These are phyloP conservation scores for Cydia strobilella DNA, from an alignment of 1,140 invertebrate genomes.

Conservation along the genomic window DNA sequence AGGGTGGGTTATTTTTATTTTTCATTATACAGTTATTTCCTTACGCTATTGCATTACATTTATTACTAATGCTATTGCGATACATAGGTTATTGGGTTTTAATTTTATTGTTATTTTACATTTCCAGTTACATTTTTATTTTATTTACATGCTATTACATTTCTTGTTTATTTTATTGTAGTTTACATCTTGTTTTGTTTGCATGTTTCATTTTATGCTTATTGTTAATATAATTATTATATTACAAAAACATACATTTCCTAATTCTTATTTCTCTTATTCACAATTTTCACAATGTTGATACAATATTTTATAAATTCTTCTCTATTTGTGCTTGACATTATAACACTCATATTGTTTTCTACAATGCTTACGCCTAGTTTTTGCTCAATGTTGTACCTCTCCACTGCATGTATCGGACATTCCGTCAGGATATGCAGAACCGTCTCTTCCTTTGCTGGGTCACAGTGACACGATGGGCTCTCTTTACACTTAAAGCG, in stretches of 20 bases:
- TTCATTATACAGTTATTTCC: no score
- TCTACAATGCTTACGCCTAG: not conserved
- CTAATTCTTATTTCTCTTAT: not conserved
- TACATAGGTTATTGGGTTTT: no score
- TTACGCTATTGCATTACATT: no score
- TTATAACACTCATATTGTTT: not conserved
- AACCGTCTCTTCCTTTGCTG: not conserved
- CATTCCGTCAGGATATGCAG: not conserved
- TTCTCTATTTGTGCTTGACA: not conserved
- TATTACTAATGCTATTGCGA: no score
- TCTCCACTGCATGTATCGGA: not conserved
- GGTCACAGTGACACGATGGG: not conserved
- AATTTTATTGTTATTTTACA: no score
- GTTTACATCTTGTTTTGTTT: not conserved
- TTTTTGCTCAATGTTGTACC: no score
- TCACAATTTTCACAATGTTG: not conserved
- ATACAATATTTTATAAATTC: constrained; percentile 5
- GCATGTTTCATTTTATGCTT: not conserved
- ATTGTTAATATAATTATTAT: not conserved
- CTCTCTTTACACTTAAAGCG: not conserved
- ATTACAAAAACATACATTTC: not conserved
- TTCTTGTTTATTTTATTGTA: no score
- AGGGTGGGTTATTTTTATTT: no score
- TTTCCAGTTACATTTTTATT: no score
- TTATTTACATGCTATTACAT: no score